Conservation (phyloP, 2,797 vertebrate species). For the Steatocranus sp. region DNA sequence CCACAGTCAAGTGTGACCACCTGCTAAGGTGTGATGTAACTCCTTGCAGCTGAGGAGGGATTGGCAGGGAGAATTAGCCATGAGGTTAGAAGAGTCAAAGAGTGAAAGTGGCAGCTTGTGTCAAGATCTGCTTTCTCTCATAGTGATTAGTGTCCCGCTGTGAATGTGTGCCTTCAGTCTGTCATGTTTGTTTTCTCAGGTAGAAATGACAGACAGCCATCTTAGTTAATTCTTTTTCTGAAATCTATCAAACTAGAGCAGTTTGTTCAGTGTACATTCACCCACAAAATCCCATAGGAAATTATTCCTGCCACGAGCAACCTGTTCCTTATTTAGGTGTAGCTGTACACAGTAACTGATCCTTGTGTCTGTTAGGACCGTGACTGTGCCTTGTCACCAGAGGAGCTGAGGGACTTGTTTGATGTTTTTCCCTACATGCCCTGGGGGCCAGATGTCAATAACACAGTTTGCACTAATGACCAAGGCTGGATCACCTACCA, state of each 20-base stretch:
- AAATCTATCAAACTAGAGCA: neutral
- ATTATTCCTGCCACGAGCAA: neutral
- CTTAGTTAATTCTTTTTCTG: neutral
- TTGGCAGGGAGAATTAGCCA: slow-evolving; percentile 34
- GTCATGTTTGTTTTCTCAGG: neutral
- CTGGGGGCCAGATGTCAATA: slow-evolving; percentile 91
- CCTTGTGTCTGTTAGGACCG: slow-evolving; percentile 79
- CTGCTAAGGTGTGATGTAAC: slow-evolving; percentile 33
- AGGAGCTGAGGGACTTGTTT: slow-evolving; percentile 90
- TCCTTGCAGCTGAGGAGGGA: slow-evolving; percentile 13
- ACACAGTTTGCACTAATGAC: slow-evolving; percentile 92
- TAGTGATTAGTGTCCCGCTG: neutral
- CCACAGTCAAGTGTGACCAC: neutral
- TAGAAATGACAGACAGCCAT: neutral
- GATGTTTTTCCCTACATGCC: slow-evolving; percentile 88
- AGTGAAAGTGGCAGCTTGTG: slow-evolving; percentile 11
- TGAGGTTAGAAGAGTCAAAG: slow-evolving; percentile 19
- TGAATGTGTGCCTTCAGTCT: neutral
- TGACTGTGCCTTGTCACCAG: slow-evolving; percentile 92
- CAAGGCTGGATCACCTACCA: slow-evolving; percentile 97
- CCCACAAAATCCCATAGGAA: neutral
- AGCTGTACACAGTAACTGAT: neutral
- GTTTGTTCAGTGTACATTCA: neutral
- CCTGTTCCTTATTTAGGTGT: neutral
- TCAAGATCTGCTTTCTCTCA: slow-evolving; percentile 3